Evolutionary conservation across 2,888 invertebrate species (phyloP).

Genomic region (Malthinus seriepunctatus): DNA sequence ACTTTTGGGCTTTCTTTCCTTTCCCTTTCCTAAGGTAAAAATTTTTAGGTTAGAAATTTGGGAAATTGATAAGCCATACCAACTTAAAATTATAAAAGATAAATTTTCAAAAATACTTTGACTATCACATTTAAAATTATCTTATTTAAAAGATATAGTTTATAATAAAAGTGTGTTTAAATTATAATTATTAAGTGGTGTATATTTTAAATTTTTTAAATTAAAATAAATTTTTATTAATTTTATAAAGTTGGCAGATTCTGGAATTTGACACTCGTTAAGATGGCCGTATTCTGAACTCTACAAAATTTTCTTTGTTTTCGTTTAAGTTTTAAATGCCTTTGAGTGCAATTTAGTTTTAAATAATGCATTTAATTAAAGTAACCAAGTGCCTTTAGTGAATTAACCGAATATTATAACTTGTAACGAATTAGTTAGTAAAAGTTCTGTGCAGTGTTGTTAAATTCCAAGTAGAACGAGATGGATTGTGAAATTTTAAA

Average conservation of each 20-base stretch:
- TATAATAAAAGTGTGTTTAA: too few species aligned
- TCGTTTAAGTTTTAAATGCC: constrained; percentile 51
- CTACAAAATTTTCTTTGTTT: constrained; percentile 56
- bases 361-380: constrained; percentile 22
- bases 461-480: constrained; percentile 52
- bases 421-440: constrained; percentile 23
- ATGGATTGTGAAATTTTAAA: constrained; percentile 50
- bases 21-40: too few species aligned
- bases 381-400: constrained; percentile 19
- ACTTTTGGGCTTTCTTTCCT: too few species aligned
- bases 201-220: too few species aligned
- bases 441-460: constrained; percentile 45
- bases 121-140: too few species aligned
- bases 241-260: constrained; percentile 46
- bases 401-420: constrained; percentile 9
- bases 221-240: too few species aligned
- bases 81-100: too few species aligned
- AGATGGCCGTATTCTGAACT: constrained; percentile 55
- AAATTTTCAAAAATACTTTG: too few species aligned
- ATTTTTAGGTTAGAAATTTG: too few species aligned
- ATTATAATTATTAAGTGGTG: too few species aligned
- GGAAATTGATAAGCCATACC: too few species aligned
- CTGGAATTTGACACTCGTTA: constrained; percentile 56
- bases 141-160: too few species aligned
- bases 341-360: constrained; percentile 39